Evolutionary conservation across 2,113 vertebrate genomes (phyloP).

Genomic region (Oophaga pumilio): DNA sequence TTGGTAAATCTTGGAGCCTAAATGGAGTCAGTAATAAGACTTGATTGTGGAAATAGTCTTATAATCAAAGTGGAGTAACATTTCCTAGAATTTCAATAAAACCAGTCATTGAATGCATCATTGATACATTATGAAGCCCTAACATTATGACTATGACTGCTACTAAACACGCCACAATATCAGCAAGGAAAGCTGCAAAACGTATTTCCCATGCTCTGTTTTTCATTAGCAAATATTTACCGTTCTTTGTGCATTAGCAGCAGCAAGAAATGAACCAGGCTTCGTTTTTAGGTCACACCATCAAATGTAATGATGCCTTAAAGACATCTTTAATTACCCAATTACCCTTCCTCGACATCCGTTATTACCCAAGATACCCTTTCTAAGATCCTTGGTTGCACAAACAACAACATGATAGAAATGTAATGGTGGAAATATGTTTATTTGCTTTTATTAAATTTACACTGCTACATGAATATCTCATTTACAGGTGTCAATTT

Average conservation of each 20-base stretch:
- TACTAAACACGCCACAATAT: neutral
- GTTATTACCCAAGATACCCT: slow-evolving; percentile 57
- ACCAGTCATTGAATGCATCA: neutral
- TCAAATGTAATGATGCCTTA: slow-evolving; percentile 56
- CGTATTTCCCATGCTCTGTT: neutral
- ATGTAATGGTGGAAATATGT: slow-evolving; percentile 44
- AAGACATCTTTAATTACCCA: slow-evolving; percentile 57
- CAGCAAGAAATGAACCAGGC: slow-evolving; percentile 45
- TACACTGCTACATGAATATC: slow-evolving; percentile 25
- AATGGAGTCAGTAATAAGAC: neutral
- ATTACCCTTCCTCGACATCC: slow-evolving; percentile 55
- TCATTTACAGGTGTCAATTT: slow-evolving; percentile 44
- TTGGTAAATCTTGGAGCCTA: neutral
- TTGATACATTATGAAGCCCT: neutral
- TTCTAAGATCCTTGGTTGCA: slow-evolving; percentile 50
- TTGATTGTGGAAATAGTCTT: neutral
- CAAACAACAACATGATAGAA: slow-evolving; percentile 48
- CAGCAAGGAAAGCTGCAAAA: neutral
- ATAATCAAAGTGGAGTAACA: neutral
- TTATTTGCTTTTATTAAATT: slow-evolving; percentile 52
- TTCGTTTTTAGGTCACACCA: slow-evolving; percentile 54
- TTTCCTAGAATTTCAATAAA: neutral
- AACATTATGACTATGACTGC: neutral
- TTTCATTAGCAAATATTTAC: slow-evolving; percentile 54
- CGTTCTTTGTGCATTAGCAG: slow-evolving; percentile 40